Conservation (phyloP, 2,797 vertebrate species). For the Acanthopagrus latus region DNA sequence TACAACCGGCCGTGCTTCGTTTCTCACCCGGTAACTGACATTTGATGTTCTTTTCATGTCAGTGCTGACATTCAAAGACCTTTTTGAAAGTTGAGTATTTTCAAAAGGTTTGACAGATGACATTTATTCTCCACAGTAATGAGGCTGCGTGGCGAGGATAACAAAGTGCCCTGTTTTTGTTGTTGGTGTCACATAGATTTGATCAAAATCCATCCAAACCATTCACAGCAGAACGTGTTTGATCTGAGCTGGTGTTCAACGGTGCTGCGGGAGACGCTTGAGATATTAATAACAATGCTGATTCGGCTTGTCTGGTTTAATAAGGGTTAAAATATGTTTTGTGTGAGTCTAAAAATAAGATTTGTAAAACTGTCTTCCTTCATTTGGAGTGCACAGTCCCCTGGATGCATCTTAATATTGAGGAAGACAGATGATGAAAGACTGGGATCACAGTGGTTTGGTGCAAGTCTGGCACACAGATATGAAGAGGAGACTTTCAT, state of each 20-base stretch:
- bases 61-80: constrained; percentile 72
- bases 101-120: constrained; percentile 60
- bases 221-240: constrained; percentile 18
- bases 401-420: not conserved
- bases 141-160: constrained; percentile 43
- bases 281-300: not conserved
- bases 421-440: constrained; percentile 11
- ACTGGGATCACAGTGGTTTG: not conserved
- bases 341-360: constrained; percentile 30
- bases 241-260: constrained; percentile 16
- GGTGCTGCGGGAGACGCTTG: not conserved
- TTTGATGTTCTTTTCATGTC: constrained; percentile 74
- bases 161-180: constrained; percentile 12
- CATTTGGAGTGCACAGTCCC: not conserved
- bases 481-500: not conserved
- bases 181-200: constrained; percentile 44
- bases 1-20: constrained; percentile 31
- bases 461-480: not conserved
- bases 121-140: constrained; percentile 73
- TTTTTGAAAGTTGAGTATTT: constrained; percentile 61
- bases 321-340: constrained; percentile 22
- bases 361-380: not conserved
- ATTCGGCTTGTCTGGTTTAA: constrained; percentile 3
- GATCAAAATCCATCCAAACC: constrained; percentile 40
- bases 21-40: constrained; percentile 50